Evolutionary conservation across 2,888 invertebrate genomes (phyloP).

Genomic region (Adelphocoris suturalis): DNA sequence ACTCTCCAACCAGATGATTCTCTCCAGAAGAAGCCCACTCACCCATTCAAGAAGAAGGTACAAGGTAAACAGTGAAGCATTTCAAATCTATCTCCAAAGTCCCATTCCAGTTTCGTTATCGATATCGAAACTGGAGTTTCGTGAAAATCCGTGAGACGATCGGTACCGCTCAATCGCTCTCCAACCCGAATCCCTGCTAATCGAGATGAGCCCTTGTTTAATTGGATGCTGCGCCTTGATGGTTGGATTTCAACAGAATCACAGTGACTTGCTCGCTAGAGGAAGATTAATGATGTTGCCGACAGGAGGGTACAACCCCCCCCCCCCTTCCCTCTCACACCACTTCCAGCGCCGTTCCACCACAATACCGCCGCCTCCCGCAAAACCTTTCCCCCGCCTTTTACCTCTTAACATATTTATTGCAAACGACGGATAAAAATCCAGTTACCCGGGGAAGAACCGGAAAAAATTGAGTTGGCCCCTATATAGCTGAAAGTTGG

Average conservation of each 20-base stretch:
- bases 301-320: constrained; percentile 65
- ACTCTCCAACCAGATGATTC: too few species aligned
- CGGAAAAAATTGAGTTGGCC: background rate
- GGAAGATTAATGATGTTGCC: constrained; percentile 65
- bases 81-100: too few species aligned
- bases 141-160: background rate
- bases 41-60: too few species aligned
- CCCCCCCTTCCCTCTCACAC: background rate
- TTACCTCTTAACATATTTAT: constrained; percentile 66
- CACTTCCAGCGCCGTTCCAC: constrained; percentile 18
- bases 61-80: too few species aligned
- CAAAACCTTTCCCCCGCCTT: constrained; percentile 7
- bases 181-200: constrained; percentile 38
- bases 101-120: too few species aligned
- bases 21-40: too few species aligned
- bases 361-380: constrained; percentile 36
- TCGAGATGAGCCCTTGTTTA: constrained; percentile 71
- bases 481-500: too few species aligned
- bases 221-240: constrained; percentile 69
- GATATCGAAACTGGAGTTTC: too few species aligned
- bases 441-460: constrained; percentile 28
- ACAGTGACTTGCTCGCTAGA: constrained; percentile 71
- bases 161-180: background rate
- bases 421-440: constrained; percentile 63
- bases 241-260: constrained; percentile 72